Percentiles rank a stretch among this genome's conserved stretches.
Conservation (phyloP, 2,888 invertebrate species). For the Ormyrus labotus region DNA sequence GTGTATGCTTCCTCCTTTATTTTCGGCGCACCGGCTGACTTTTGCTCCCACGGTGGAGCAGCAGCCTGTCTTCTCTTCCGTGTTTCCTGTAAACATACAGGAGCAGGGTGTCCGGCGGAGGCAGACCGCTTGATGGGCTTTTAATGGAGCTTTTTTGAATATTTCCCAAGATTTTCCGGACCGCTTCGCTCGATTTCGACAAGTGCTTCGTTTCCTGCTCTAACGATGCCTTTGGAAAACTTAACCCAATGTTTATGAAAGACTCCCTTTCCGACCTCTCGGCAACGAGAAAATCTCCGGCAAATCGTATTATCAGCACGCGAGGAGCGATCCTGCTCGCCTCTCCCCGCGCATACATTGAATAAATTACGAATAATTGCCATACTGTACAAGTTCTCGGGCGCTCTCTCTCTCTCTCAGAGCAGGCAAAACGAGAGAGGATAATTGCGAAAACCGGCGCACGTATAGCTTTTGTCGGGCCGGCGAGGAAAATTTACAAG, state of each 20-base stretch:
- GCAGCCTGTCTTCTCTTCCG: not conserved
- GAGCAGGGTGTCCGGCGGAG: too few relatives aligned
- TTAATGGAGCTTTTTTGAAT: not conserved
- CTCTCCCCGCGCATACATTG: constrained; percentile 17
- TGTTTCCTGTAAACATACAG: constrained; percentile 27
- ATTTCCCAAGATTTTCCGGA: too few relatives aligned
- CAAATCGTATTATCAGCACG: constrained; percentile 9
- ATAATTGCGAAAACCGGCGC: constrained; percentile 28
- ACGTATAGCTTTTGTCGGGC: constrained; percentile 33
- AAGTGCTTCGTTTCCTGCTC: too few relatives aligned
- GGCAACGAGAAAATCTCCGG: not conserved
- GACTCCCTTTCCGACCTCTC: too few relatives aligned
- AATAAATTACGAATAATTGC: constrained; percentile 47
- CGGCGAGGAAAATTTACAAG: constrained; percentile 44
- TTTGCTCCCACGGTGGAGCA: constrained; percentile 30
- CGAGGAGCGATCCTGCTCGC: not conserved
- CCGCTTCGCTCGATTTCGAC: too few relatives aligned
- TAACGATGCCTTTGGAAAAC: too few relatives aligned
- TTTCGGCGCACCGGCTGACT: constrained; percentile 30
- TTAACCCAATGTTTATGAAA: too few relatives aligned
- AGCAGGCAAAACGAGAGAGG: constrained; percentile 2
- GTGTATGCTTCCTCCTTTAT: constrained; percentile 1
- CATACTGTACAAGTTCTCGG: not conserved
- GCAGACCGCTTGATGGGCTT: too few relatives aligned
- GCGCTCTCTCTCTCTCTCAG: not conserved